A percentile compares a stretch with the other conserved stretches of the same genome.
Conservation (phyloP, 1,140 invertebrate species). For the Elymnias hypermnestra region DNA sequence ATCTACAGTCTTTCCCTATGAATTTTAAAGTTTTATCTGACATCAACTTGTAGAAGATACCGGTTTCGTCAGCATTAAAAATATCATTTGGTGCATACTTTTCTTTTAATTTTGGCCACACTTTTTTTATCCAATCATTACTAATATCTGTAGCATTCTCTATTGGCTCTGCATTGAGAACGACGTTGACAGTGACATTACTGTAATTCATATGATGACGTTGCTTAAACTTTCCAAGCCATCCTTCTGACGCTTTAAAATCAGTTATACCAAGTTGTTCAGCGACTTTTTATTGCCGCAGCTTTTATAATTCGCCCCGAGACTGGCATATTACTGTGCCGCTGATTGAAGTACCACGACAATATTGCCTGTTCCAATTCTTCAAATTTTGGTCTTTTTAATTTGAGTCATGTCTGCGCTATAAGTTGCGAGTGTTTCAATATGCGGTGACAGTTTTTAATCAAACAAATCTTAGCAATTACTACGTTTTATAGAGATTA, state of each 20-base stretch:
- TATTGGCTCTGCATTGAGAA: neutral
- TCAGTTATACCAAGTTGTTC: constrained; percentile 27
- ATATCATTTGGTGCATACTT: constrained; percentile 45
- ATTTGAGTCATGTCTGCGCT: too few relatives aligned
- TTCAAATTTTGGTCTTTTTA: constrained; percentile 31
- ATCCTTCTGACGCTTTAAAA: constrained; percentile 39
- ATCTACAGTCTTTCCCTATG: constrained; percentile 32
- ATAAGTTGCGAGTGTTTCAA: too few relatives aligned
- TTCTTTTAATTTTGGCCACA: constrained; percentile 28
- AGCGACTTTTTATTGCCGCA: constrained; percentile 41
- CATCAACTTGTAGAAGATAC: constrained; percentile 53
- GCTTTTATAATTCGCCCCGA: constrained; percentile 43
- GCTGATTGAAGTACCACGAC: constrained; percentile 36
- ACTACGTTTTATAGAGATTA: too few relatives aligned
- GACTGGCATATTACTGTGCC: constrained; percentile 37
- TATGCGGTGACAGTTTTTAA: too few relatives aligned
- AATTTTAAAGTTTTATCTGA: constrained; percentile 32
- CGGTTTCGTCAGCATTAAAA: constrained; percentile 70
- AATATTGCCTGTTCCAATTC: constrained; percentile 39
- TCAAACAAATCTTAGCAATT: too few relatives aligned
- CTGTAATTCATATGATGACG: constrained; percentile 18
- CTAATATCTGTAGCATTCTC: constrained; percentile 21
- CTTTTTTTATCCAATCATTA: constrained; percentile 32
- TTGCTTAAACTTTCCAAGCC: constrained; percentile 33
- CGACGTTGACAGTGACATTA: too few relatives aligned